These are phyloP conservation scores for Phylloscopus collybita DNA, from an alignment of 2,797 vertebrate genomes.

Conservation along the genomic window DNA sequence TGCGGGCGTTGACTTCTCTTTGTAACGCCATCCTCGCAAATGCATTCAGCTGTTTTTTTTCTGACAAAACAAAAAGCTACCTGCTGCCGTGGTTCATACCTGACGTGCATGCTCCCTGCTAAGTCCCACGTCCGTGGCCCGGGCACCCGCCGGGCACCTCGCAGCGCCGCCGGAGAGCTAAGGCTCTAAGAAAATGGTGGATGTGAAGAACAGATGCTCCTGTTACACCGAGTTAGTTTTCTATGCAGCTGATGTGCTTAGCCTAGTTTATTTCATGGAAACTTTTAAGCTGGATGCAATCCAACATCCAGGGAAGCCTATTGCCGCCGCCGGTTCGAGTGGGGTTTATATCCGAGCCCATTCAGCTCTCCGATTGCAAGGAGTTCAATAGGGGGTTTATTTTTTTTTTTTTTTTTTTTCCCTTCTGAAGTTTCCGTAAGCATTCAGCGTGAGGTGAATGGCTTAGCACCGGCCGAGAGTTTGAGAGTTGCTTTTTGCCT, in stretches of 20 bases:
- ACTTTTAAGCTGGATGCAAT: conserved; percentile 53
- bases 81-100: conserved; percentile 47
- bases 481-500: background rate
- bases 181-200: conserved; percentile 26
- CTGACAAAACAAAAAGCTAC: conserved; percentile 69
- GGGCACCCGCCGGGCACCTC: background rate
- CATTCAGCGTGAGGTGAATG: background rate
- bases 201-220: conserved; percentile 53
- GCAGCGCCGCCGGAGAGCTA: background rate
- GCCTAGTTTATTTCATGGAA: conserved; percentile 60
- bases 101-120: conserved; percentile 2
- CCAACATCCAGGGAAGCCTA: conserved; percentile 42
- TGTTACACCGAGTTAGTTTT: conserved; percentile 57
- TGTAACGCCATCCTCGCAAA: conserved; percentile 73
- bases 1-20: conserved; percentile 60
- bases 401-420: background rate
- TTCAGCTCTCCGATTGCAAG: conserved; percentile 52
- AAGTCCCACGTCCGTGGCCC: background rate
- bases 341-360: conserved; percentile 25
- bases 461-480: background rate
- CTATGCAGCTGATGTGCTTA: conserved; percentile 54
- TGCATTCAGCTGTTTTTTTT: conserved; percentile 72
- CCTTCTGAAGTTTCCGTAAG: conserved; percentile 19
- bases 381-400: conserved; percentile 10
- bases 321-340: background rate